Conservation (phyloP, 1,140 invertebrate species). For the Leptinotarsa undecemlineata region DNA sequence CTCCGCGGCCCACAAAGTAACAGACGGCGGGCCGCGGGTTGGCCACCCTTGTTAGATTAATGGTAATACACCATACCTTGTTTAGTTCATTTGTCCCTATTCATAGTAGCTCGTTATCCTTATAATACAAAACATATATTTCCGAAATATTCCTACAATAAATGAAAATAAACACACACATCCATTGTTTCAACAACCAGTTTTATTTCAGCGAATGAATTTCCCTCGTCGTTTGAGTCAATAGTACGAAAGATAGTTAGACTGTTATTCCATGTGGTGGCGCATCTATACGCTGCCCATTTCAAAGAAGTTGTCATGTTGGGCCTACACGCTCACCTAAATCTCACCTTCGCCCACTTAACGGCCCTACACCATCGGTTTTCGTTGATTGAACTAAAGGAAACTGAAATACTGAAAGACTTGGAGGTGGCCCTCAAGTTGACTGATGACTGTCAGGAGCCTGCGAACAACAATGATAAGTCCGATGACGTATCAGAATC, state of each 20-base stretch:
- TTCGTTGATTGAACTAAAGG: conserved; percentile 91
- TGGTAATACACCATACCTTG: too few species aligned
- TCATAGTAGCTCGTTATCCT: too few species aligned
- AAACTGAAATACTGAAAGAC: conserved; percentile 91
- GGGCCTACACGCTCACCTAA: conserved; percentile 90
- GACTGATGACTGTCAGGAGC: conserved; percentile 56
- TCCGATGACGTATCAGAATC: conserved; percentile 29
- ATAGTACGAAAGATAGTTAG: conserved; percentile 95
- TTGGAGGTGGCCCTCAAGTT: conserved; percentile 74
- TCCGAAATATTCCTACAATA: too few species aligned
- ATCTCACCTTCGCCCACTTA: conserved; percentile 95
- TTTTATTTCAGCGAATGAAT: conserved; percentile 81
- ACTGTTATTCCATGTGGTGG: conserved; percentile 95
- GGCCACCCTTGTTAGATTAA: too few species aligned
- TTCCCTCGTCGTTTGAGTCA: conserved; percentile 91
- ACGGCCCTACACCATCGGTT: conserved; percentile 88
- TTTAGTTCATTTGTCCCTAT: too few species aligned
- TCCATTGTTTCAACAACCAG: too few species aligned
- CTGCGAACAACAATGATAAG: conserved; percentile 39
- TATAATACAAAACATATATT: too few species aligned
- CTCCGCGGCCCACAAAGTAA: too few species aligned
- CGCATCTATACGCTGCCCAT: conserved; percentile 97
- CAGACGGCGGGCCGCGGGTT: too few species aligned
- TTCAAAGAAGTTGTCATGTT: conserved; percentile 92
- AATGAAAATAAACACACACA: too few species aligned